A percentile compares a stretch with the other conserved stretches of the same genome.
These are phyloP conservation scores for Oxyura jamaicensis DNA, from an alignment of 2,113 vertebrate species.

Conservation along the genomic window DNA sequence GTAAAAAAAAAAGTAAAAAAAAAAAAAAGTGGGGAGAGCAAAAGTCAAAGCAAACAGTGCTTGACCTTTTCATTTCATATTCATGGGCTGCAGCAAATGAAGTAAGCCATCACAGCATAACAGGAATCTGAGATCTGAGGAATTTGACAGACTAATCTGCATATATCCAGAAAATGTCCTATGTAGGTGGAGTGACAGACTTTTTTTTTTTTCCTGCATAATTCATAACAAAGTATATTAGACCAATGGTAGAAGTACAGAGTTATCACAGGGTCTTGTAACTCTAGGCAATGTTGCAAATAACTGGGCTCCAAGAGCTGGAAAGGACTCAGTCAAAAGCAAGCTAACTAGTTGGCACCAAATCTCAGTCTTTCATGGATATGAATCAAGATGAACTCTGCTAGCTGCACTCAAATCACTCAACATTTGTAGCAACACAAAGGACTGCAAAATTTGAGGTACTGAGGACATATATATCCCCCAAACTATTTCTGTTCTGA, in stretches of 20 bases:
- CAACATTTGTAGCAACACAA: neutral
- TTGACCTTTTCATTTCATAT: slow-evolving; percentile 22
- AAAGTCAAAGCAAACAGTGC: neutral
- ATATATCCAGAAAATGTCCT: slow-evolving; percentile 6
- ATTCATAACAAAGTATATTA: neutral
- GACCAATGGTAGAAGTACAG: neutral
- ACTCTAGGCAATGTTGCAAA: neutral
- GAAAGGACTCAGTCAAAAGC: neutral
- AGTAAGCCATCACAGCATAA: neutral
- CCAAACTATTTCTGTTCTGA: neutral
- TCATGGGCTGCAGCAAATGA: neutral
- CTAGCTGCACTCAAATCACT: neutral
- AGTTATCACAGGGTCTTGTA: neutral
- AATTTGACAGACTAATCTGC: slow-evolving; percentile 24
- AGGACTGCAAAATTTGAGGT: neutral
- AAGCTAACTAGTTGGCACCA: neutral
- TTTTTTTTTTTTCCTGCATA: neutral
- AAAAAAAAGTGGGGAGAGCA: neutral
- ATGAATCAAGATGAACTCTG: neutral
- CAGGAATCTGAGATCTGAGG: neutral
- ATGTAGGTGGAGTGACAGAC: neutral
- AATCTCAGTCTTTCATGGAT: neutral
- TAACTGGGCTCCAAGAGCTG: neutral
- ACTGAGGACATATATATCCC: neutral
- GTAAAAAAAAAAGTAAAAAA: neutral